Percentiles rank a stretch among this genome's conserved stretches.
These are phyloP conservation scores for Apamea crenata DNA, from an alignment of 2,888 invertebrate species.

Conservation along the genomic window DNA sequence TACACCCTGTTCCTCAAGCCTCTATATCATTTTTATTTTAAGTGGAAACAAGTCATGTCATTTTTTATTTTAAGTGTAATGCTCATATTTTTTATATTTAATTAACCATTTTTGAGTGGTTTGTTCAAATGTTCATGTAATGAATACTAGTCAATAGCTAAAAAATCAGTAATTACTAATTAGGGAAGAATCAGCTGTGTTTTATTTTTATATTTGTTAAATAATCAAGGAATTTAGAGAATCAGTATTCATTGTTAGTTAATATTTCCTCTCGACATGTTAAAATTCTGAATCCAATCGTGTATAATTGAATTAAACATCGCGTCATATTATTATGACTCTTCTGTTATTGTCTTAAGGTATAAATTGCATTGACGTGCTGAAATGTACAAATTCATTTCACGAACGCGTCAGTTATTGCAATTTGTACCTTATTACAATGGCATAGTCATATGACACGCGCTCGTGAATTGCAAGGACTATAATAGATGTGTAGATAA, in stretches of 20 bases:
- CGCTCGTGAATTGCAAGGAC: background rate
- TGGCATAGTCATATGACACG: background rate
- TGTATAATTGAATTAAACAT: background rate
- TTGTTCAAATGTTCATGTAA: constrained; percentile 12
- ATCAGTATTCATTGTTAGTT: constrained; percentile 10
- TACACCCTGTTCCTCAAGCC: too few relatives aligned
- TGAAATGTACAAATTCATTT: background rate
- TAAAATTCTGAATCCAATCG: background rate
- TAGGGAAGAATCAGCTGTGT: background rate
- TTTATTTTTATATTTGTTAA: constrained; percentile 28
- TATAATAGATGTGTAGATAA: background rate
- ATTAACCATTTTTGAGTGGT: constrained; percentile 15
- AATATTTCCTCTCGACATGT: background rate
- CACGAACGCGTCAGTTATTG: background rate
- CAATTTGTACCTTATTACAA: background rate
- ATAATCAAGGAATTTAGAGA: background rate
- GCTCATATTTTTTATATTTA: constrained; percentile 18
- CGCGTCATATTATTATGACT: background rate
- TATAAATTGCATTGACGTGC: background rate
- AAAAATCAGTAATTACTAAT: constrained; percentile 5
- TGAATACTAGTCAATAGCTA: constrained; percentile 52
- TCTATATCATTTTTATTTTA: too few relatives aligned
- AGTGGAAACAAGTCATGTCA: background rate
- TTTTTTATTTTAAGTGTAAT: background rate
- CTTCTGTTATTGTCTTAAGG: background rate